These are phyloP conservation scores for Nephrotoma appendiculata DNA, from an alignment of 2,888 invertebrate genomes.

Conservation along the genomic window DNA sequence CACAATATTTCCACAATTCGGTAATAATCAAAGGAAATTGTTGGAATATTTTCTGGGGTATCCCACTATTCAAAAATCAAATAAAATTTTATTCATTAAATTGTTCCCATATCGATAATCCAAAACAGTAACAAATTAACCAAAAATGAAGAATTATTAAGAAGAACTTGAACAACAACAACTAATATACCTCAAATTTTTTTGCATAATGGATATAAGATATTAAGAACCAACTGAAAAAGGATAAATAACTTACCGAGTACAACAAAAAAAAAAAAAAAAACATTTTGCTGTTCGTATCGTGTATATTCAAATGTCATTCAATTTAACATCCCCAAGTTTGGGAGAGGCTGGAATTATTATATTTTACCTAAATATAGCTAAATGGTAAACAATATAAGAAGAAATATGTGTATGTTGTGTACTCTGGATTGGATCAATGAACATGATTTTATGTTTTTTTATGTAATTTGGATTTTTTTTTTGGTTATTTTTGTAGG, in stretches of 20 bases:
- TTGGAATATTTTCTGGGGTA: background rate
- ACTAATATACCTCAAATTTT: background rate
- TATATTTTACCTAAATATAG: background rate
- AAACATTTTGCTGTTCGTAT: background rate
- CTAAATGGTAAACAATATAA: background rate
- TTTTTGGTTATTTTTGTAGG: background rate
- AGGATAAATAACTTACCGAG: background rate
- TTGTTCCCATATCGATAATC: background rate
- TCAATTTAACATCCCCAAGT: constrained; percentile 3
- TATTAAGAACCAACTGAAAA: background rate
- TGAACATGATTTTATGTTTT: background rate
- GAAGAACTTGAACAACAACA: background rate
- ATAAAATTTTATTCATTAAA: background rate
- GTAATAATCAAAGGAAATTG: background rate
- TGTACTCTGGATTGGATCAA: background rate
- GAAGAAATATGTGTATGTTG: background rate
- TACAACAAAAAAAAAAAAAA: background rate
- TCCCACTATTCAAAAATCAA: background rate
- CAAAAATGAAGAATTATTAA: background rate
- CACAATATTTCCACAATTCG: background rate
- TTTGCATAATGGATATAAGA: background rate
- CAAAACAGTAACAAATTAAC: background rate
- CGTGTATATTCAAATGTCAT: constrained; percentile 4
- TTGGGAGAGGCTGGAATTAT: background rate
- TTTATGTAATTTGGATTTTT: background rate